Conservation (phyloP, 2,888 invertebrate species). For the Heliconius charithonia region DNA sequence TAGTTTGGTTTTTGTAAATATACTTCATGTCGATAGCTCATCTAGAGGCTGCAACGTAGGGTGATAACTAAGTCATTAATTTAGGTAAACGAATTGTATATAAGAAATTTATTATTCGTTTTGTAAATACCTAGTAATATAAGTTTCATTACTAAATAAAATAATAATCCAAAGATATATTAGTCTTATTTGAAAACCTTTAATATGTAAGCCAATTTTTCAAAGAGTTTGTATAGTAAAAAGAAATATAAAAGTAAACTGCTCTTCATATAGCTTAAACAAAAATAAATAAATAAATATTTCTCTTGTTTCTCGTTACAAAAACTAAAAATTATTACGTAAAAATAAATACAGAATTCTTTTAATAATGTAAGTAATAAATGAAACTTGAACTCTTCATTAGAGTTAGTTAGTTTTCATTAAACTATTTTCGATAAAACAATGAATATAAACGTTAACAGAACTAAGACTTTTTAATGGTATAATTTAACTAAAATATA, state of each 20-base stretch:
- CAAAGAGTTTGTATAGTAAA: not conserved
- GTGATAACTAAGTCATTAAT: slow-evolving; percentile 84
- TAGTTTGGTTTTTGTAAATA: slow-evolving; percentile 77
- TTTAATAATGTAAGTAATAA: too few relatives aligned
- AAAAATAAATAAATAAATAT: not conserved
- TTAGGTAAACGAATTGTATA: slow-evolving; percentile 67
- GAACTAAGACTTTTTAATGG: too few relatives aligned
- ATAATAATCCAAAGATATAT: slow-evolving; percentile 70
- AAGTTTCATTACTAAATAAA: slow-evolving; percentile 70
- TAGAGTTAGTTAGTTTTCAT: too few relatives aligned
- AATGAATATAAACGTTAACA: too few relatives aligned
- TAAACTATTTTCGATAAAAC: too few relatives aligned
- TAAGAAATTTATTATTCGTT: slow-evolving; percentile 59
- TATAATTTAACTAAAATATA: too few relatives aligned
- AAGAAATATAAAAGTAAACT: not conserved
- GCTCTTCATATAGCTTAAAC: not conserved
- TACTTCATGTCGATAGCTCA: slow-evolving; percentile 68
- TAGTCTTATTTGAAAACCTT: slow-evolving; percentile 50
- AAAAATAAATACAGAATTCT: too few relatives aligned
- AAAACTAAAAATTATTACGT: too few relatives aligned
- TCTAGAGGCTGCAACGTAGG: slow-evolving; percentile 81
- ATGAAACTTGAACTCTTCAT: too few relatives aligned
- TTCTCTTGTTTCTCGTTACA: too few relatives aligned
- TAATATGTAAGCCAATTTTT: not conserved
- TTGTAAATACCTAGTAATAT: slow-evolving; percentile 75